phyloP scores from a whole-genome alignment of 2,113 vertebrate genomes.

The Mesitornis unicolor region DNA sequence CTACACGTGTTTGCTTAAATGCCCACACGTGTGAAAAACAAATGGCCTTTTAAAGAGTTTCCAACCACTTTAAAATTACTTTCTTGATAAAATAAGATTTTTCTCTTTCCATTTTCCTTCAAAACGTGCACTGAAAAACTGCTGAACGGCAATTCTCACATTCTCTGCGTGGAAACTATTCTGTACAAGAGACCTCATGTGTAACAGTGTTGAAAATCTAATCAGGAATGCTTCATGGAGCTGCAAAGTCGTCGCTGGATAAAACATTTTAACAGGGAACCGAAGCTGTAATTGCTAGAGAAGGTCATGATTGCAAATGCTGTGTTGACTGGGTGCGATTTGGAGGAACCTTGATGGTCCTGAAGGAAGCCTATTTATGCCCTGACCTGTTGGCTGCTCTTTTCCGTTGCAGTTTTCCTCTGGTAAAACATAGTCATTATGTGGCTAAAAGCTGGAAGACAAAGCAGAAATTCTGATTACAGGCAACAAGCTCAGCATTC shows the following conservation, averaged over 20 bases:
- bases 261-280: conserved; percentile 47
- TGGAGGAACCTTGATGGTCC: neutral
- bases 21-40: fast-evolving
- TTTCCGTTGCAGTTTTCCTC: neutral
- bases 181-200: conserved; percentile 9
- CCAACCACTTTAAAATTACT: neutral
- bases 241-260: conserved; percentile 27
- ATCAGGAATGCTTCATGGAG: conserved; percentile 54
- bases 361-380: neutral
- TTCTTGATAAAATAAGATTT: neutral
- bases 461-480: neutral
- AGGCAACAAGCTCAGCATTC: neutral
- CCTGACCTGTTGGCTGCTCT: neutral
- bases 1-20: neutral
- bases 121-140: neutral
- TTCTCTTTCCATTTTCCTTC: neutral
- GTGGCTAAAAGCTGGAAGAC: neutral
- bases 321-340: neutral
- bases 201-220: conserved; percentile 56
- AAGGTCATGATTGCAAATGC: neutral
- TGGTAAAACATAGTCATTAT: neutral
- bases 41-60: neutral
- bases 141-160: neutral
- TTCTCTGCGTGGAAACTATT: neutral
- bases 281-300: conserved; percentile 38